Base-by-base conservation (phyloP, 1,140 invertebrate genomes). In the Hyles euphorbiae region DNA sequence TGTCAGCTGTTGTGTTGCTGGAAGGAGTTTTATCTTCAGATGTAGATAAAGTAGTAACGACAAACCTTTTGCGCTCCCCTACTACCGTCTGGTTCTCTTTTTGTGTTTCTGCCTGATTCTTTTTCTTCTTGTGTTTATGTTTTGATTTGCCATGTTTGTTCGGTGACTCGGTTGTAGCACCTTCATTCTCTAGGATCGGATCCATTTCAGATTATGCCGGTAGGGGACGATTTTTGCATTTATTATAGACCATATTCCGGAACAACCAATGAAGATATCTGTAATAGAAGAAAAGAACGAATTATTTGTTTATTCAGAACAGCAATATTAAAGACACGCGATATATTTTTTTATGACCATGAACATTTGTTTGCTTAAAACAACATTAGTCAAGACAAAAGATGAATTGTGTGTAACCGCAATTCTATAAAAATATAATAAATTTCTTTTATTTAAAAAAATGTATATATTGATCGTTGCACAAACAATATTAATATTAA, bases 101-200 rank as follows among this genome's bases (percentile, higher is more conserved):
- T 71, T 77, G 74, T 40, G 51, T 45, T 50, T 83, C 76, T 34
- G 62, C 54, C 49, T 76, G 74, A 52, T 69, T 71, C 57, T 77
- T 83, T 63, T 87, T 88, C 71, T 87, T 87, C 70, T 79, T 88
- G 51, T 83, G 76, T 59, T 83, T 81, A 12, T 85, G 76, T 71
- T 83, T 87, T 11, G 75, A 72, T 65, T 87, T 88, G 11, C 77
- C 81, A 78, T 78, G 72, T 67, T 82, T 88, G 2, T 61, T 70
- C 11, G 78, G 74, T 44, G 81, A 81, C 49, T 87, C 86, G 34
- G 83, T 71, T 12, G 81, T 70, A 54, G 83, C 81, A 60, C 74
- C 67, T 74, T 88, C 86, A 78, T 87, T 88, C 86, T 88, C 86
- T 73, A 88, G 76, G 62, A 88, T 88, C 56, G 86, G 86, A 79